Evolutionary conservation across 37 sponge, comb jelly and placozoan genomes (phyloP), one percentile per base, ranked within the genome.

Genomic region (Beroe ovata): DNA sequence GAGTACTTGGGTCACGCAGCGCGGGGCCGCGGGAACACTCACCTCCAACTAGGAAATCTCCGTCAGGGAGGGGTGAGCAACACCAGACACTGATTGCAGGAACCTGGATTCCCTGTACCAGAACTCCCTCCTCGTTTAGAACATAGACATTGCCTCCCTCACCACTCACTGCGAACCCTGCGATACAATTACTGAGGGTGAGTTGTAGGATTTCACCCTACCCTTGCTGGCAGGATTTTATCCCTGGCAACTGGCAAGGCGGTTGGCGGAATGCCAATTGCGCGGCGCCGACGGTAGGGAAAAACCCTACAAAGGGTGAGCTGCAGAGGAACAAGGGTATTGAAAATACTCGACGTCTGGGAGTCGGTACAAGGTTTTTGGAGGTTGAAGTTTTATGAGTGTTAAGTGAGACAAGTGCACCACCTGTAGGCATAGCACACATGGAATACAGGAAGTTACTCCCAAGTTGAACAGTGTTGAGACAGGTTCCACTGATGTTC

Each of bases 371-470:
- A n/a, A n/a, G n/a, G n/a, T n/a, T n/a, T n/a, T n/a, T n/a, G n/a
- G n/a, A n/a, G n/a, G n/a, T n/a, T n/a, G n/a, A n/a, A n/a, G n/a
- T n/a, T n/a, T n/a, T n/a, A n/a, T n/a, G n/a, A n/a, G n/a, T n/a
- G n/a, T n/a, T n/a, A n/a, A n/a, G n/a, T n/a, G n/a, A n/a, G n/a
- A n/a, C n/a, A n/a, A n/a, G n/a, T n/a, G n/a, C 54, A 11, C 54
- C 41, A 77, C 84, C 54, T 20, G 35, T 40, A 40, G 84, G 54
- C 6, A 77, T 42, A 11, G 33, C 36, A 42, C 84, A 77, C 29
- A 77, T 19, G n/a, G 84, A 77, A 54, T 77, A 77, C 16, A 77
- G 84, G 54, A 77, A 77, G 84, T 77, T 77, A 36, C 84, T 77
- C 54, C 69, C 30, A 34, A 66, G 69, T 18, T 66, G 69, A 1